phyloP scores from a whole-genome alignment of 2,888 invertebrate genomes.

The Ophraella communa region DNA sequence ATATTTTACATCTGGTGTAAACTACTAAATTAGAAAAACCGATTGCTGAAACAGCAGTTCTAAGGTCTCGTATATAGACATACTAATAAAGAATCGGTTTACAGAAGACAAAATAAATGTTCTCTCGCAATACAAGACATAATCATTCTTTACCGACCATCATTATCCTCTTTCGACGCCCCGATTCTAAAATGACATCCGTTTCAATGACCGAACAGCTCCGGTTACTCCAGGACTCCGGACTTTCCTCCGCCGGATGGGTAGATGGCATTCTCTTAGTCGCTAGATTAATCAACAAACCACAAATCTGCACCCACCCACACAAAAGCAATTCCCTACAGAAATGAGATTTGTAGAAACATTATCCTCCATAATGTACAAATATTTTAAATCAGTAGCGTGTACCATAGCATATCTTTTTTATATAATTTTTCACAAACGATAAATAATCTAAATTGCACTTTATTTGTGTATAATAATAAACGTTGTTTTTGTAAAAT shows the following conservation, averaged over 20 bases:
- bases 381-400: background rate
- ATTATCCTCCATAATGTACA: slow-evolving; percentile 41
- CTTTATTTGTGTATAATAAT: too few species aligned
- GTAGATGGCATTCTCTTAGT: slow-evolving; percentile 44
- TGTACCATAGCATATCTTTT: background rate
- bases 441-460: too few species aligned
- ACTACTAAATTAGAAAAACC: background rate
- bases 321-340: slow-evolving; percentile 53
- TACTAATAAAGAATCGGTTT: background rate
- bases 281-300: slow-evolving; percentile 56
- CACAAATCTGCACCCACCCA: slow-evolving; percentile 56
- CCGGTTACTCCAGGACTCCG: slow-evolving; percentile 2
- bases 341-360: slow-evolving; percentile 50
- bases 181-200: slow-evolving; percentile 1
- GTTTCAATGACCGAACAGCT: slow-evolving; percentile 4
- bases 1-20: too few species aligned
- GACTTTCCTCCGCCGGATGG: slow-evolving; percentile 27
- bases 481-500: too few species aligned
- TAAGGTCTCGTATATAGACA: background rate
- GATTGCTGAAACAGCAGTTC: background rate
- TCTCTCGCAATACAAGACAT: background rate
- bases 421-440: too few species aligned
- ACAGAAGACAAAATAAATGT: background rate
- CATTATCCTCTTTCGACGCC: background rate
- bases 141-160: background rate